phyloP scores from a whole-genome alignment of 2,797 vertebrate species.

The Anableps anableps region DNA sequence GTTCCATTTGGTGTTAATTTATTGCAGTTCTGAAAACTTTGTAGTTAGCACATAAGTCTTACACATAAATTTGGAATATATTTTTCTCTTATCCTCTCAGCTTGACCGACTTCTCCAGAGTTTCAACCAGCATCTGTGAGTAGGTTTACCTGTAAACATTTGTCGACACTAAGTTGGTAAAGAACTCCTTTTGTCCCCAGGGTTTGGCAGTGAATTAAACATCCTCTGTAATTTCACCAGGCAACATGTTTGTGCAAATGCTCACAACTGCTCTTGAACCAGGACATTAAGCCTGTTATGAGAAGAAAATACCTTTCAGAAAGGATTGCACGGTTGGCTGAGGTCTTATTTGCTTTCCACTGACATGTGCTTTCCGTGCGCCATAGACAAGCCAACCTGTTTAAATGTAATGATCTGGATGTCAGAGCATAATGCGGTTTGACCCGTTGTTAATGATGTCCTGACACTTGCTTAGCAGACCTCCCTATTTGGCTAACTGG shows the following conservation, averaged over 20 bases:
- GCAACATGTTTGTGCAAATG: conserved; percentile 6
- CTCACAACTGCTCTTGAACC: conserved; percentile 11
- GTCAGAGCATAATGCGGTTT: conserved; percentile 76
- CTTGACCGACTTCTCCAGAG: not conserved
- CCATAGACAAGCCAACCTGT: conserved; percentile 22
- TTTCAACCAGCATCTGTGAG: not conserved
- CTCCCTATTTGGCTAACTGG: conserved; percentile 44
- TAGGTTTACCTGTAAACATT: not conserved
- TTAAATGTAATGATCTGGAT: conserved; percentile 50
- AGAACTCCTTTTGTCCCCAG: not conserved
- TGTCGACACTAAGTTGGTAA: not conserved
- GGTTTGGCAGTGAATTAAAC: conserved; percentile 24
- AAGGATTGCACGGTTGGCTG: conserved; percentile 37
- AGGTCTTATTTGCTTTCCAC: conserved; percentile 53
- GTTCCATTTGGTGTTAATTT: not conserved
- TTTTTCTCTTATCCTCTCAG: not conserved
- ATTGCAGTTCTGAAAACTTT: not conserved
- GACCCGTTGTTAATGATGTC: conserved; percentile 78
- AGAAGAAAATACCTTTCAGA: conserved; percentile 8
- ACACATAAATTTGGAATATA: not conserved
- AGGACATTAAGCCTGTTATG: not conserved
- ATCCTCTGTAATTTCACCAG: conserved; percentile 9
- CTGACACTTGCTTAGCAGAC: conserved; percentile 70
- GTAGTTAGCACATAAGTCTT: not conserved
- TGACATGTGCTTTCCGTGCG: conserved; percentile 36